Conservation (phyloP, 2,797 vertebrate genomes). For the Valencia hispanica region DNA sequence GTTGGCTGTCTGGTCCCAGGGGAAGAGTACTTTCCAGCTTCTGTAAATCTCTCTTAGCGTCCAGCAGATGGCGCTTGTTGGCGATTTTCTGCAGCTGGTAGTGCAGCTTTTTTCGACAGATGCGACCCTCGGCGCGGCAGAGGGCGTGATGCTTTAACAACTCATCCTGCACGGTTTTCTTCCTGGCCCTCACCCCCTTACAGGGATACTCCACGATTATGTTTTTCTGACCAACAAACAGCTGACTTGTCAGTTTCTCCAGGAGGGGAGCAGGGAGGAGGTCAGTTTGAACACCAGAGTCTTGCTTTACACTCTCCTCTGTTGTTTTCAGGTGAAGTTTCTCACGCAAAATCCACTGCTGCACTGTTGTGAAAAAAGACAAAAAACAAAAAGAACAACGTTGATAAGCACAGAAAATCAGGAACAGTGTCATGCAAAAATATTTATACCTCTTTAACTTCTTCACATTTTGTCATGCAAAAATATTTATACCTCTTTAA, state of each 20-base stretch:
- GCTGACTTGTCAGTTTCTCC: conserved; percentile 57
- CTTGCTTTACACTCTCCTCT: conserved; percentile 77
- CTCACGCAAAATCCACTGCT: conserved; percentile 88
- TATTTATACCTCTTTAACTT: not conserved
- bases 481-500: not conserved
- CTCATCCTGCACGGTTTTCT: conserved; percentile 86
- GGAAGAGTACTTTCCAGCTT: conserved; percentile 81
- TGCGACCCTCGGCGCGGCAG: conserved; percentile 81
- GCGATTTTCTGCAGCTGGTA: conserved; percentile 89
- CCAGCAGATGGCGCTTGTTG: conserved; percentile 88
- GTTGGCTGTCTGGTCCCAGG: conserved; percentile 68
- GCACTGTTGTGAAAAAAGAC: conserved; percentile 81
- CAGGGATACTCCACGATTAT: conserved; percentile 52
- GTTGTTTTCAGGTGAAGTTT: conserved; percentile 76
- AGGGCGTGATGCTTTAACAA: conserved; percentile 83
- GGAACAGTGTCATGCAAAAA: not conserved
- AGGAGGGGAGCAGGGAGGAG: conserved; percentile 43
- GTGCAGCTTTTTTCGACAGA: conserved; percentile 83
- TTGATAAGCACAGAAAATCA: not conserved
- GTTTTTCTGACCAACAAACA: conserved; percentile 43
- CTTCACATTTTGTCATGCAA: not conserved
- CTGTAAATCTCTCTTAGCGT: conserved; percentile 88
- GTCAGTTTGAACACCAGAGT: conserved; percentile 87
- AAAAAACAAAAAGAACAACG: conserved; percentile 1
- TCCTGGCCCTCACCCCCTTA: conserved; percentile 76